Conservation (phyloP, 2,113 vertebrate species). For the Synchiropus splendidus region DNA sequence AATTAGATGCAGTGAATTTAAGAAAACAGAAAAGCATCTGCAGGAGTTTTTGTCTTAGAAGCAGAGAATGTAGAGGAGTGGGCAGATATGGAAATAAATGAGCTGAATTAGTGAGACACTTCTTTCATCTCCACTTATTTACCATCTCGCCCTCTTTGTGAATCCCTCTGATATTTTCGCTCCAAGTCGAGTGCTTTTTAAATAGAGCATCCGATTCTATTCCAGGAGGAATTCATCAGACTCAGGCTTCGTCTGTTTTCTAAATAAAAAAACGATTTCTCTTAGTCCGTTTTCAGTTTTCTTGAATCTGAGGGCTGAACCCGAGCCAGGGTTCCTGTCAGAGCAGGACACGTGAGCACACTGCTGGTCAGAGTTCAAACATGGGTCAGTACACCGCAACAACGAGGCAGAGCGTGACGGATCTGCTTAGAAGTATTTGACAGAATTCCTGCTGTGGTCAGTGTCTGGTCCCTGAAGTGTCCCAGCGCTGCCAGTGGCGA, state of each 20-base stretch:
- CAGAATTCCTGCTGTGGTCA: constrained; percentile 26
- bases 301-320: neutral
- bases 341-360: constrained; percentile 17
- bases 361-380: constrained; percentile 15
- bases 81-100: constrained; percentile 1
- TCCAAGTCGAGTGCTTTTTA: constrained; percentile 5
- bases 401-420: neutral
- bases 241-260: too few species aligned
- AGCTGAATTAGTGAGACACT: neutral
- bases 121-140: constrained; percentile 3
- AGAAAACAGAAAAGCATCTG: constrained; percentile 2
- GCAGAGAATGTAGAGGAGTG: too few species aligned
- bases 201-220: constrained; percentile 32
- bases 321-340: neutral
- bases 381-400: constrained; percentile 16
- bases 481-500: constrained; percentile 15
- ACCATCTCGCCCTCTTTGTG: constrained; percentile 15
- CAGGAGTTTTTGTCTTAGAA: neutral
- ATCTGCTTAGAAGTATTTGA: constrained; percentile 21
- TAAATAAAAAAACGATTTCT: too few species aligned
- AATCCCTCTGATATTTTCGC: constrained; percentile 15
- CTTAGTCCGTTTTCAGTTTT: too few species aligned
- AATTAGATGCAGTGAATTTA: constrained; percentile 14
- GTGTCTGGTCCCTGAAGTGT: constrained; percentile 24
- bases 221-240: constrained; percentile 33